Percentiles rank a stretch among this genome's conserved stretches.
phyloP scores from a whole-genome alignment of 2,797 vertebrate species.

The Thunnus albacares region DNA sequence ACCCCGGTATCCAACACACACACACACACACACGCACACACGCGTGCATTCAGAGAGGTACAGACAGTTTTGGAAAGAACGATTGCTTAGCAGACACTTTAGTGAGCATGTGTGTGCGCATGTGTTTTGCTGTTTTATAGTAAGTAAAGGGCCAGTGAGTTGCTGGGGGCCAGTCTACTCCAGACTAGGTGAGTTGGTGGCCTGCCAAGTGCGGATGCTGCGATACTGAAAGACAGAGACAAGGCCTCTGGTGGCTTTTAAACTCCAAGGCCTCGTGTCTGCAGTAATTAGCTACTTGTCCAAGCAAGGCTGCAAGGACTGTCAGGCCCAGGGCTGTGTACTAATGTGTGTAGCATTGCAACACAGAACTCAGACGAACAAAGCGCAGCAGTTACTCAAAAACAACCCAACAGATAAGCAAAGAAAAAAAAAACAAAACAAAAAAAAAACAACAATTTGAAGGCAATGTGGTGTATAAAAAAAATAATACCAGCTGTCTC shows the following conservation, averaged over 20 bases:
- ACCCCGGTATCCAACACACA: constrained; percentile 17
- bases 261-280: constrained; percentile 70
- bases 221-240: constrained; percentile 59
- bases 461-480: constrained; percentile 27
- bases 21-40: background rate
- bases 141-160: constrained; percentile 53
- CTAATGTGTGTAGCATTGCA: constrained; percentile 54
- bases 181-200: constrained; percentile 67
- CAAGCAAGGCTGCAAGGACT: constrained; percentile 64
- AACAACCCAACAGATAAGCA: constrained; percentile 32
- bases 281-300: constrained; percentile 80
- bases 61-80: constrained; percentile 2
- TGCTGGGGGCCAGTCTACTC: constrained; percentile 44
- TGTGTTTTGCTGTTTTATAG: constrained; percentile 65
- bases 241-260: constrained; percentile 73
- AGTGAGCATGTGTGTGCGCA: background rate
- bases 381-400: constrained; percentile 31
- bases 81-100: constrained; percentile 36
- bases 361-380: constrained; percentile 35
- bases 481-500: constrained; percentile 38
- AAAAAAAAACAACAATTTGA: background rate
- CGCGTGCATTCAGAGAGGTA: background rate
- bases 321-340: constrained; percentile 59
- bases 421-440: background rate
- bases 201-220: constrained; percentile 67